Evolutionary conservation across 2,888 invertebrate species (phyloP).

Genomic region (Bimastos eiseni): DNA sequence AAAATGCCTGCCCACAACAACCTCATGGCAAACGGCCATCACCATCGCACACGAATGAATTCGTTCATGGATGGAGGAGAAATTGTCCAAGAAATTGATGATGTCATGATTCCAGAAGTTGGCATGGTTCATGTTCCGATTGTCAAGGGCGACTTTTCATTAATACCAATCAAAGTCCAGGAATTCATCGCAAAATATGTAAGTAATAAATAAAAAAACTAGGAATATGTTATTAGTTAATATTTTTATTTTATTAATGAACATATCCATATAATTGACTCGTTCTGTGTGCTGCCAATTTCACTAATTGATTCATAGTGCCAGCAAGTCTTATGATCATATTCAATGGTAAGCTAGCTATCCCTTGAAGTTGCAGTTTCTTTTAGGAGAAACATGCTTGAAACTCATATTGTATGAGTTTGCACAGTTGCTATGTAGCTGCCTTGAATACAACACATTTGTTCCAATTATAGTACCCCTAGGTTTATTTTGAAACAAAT

Average conservation of each 20-base stretch:
- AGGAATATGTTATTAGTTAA: not conserved
- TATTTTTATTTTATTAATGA: not conserved
- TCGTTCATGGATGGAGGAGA: constrained; percentile 6
- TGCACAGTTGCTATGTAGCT: not conserved
- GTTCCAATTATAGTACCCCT: not conserved
- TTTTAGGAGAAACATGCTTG: not conserved
- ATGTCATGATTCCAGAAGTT: constrained; percentile 28
- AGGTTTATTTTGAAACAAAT: not conserved
- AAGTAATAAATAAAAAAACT: constrained; percentile 39
- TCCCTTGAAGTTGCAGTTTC: not conserved
- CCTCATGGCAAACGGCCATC: not conserved
- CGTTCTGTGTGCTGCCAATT: not conserved
- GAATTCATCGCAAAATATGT: constrained; percentile 62
- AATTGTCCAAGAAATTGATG: constrained; percentile 22
- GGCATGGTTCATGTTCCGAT: constrained; percentile 54
- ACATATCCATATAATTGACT: not conserved
- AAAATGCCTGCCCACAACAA: not conserved
- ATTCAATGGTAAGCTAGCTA: not conserved
- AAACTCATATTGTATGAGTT: not conserved
- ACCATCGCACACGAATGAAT: not conserved
- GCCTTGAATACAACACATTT: not conserved
- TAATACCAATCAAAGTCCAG: constrained; percentile 61
- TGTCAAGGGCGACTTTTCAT: constrained; percentile 63
- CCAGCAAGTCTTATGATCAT: not conserved
- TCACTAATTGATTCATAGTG: no score